Percentiles rank a stretch among this genome's conserved stretches.
Evolutionary conservation across 2,888 invertebrate species (phyloP).

Genomic region (Rhamphomyia laevipes): DNA sequence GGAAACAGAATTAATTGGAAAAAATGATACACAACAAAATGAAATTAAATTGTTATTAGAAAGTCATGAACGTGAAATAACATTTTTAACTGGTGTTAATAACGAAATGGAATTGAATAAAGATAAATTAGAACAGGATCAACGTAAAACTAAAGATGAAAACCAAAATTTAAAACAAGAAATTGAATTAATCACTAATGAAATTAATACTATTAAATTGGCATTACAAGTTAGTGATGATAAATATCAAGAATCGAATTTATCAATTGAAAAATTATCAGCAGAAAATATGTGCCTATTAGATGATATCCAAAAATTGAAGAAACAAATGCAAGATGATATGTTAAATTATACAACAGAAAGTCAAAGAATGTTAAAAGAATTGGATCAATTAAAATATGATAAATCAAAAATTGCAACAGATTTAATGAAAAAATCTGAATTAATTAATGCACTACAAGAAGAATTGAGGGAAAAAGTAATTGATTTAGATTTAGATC

Average conservation of each 20-base stretch:
- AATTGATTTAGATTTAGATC: conserved; percentile 33
- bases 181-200: conserved; percentile 19
- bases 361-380: conserved; percentile 25
- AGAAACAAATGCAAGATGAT: conserved; percentile 31
- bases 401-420: conserved; percentile 32
- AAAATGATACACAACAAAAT: conserved; percentile 10
- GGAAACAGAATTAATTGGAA: conserved; percentile 20
- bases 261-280: conserved; percentile 24
- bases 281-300: conserved; percentile 25
- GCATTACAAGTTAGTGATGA: conserved; percentile 21
- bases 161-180: conserved; percentile 15
- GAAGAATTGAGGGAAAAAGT: conserved; percentile 32
- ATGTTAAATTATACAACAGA: conserved; percentile 30
- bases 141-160: conserved; percentile 9
- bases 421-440: conserved; percentile 32
- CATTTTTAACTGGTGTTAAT: conserved; percentile 11
- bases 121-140: conserved; percentile 11
- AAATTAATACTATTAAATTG: conserved; percentile 22
- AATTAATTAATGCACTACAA: conserved; percentile 31
- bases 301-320: conserved; percentile 24
- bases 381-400: conserved; percentile 29
- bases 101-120: conserved; percentile 9
- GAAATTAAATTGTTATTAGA: conserved; percentile 14
- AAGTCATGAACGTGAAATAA: conserved; percentile 15
- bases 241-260: conserved; percentile 20